Percentiles rank a stretch among this genome's conserved stretches.
Conservation (phyloP, 1,140 invertebrate genomes). For the Eumeta japonica region DNA sequence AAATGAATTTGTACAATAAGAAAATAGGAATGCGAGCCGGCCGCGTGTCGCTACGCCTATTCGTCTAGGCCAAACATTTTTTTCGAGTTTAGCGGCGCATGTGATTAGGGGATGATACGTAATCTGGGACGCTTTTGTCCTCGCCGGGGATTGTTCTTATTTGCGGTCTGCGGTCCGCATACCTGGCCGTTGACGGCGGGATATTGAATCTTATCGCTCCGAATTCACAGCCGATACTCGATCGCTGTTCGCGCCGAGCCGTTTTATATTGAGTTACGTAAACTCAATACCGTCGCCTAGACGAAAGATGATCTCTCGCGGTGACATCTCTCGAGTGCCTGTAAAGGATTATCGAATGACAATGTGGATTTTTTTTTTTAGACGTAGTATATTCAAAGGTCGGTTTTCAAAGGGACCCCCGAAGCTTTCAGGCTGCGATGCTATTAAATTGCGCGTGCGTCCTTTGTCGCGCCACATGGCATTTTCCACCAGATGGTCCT, state of each 20-base stretch:
- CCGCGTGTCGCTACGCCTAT: conserved; percentile 15
- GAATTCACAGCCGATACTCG: no score
- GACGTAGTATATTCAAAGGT: conserved; percentile 24
- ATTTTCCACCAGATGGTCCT: conserved; percentile 48
- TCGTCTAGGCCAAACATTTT: conserved; percentile 46
- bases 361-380: conserved; percentile 43
- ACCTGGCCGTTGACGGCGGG: conserved; percentile 8
- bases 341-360: conserved; percentile 57
- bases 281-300: conserved; percentile 49
- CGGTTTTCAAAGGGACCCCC: conserved; percentile 33
- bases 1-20: no score
- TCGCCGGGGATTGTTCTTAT: conserved; percentile 44
- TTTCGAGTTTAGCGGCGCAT: conserved; percentile 49
- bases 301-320: conserved; percentile 49
- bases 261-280: conserved; percentile 54
- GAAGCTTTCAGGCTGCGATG: conserved; percentile 44
- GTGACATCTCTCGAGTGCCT: conserved; percentile 47
- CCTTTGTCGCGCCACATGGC: conserved; percentile 50
- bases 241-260: no score
- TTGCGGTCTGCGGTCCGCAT: conserved; percentile 44
- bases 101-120: conserved; percentile 55
- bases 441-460: conserved; percentile 54
- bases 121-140: conserved; percentile 47
- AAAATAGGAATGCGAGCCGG: not conserved
- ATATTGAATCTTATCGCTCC: conserved; percentile 28